Percentiles rank a stretch among this genome's conserved stretches.
phyloP scores from a whole-genome alignment of 1,140 invertebrate species.

The Aethina tumida region DNA sequence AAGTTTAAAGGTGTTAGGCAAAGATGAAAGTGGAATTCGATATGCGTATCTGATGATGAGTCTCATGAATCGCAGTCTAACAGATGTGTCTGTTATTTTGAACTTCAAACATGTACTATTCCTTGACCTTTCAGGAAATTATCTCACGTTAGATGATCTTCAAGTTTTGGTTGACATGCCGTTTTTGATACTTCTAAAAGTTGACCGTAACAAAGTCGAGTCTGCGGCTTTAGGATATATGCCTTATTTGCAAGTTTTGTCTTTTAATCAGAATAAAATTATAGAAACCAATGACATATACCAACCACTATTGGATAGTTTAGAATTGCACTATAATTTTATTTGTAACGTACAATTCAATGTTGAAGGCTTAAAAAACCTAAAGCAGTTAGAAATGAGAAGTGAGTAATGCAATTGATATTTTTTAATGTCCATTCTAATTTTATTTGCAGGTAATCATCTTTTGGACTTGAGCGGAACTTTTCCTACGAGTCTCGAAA shows the following conservation, averaged over 20 bases:
- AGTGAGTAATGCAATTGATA: too few relatives aligned
- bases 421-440: too few relatives aligned
- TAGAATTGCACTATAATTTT: conserved; percentile 41
- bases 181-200: conserved; percentile 41
- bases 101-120: conserved; percentile 43
- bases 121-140: conserved; percentile 43
- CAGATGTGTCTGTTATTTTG: conserved; percentile 37
- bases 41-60: conserved; percentile 34
- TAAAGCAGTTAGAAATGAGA: conserved; percentile 37
- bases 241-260: conserved; percentile 43
- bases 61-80: conserved; percentile 31
- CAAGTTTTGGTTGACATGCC: conserved; percentile 40
- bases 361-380: conserved; percentile 18
- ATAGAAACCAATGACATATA: conserved; percentile 37
- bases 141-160: conserved; percentile 36
- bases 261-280: conserved; percentile 41
- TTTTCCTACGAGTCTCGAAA: conserved; percentile 39
- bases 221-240: conserved; percentile 38
- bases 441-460: too few relatives aligned
- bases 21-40: conserved; percentile 31
- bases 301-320: conserved; percentile 41
- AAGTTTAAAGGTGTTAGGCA: conserved; percentile 29
- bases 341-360: conserved; percentile 28
- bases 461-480: conserved; percentile 36
- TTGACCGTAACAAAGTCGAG: conserved; percentile 38